Evolutionary conservation across 2,797 vertebrate species (phyloP).

Genomic region (Eulemur mongoz): DNA sequence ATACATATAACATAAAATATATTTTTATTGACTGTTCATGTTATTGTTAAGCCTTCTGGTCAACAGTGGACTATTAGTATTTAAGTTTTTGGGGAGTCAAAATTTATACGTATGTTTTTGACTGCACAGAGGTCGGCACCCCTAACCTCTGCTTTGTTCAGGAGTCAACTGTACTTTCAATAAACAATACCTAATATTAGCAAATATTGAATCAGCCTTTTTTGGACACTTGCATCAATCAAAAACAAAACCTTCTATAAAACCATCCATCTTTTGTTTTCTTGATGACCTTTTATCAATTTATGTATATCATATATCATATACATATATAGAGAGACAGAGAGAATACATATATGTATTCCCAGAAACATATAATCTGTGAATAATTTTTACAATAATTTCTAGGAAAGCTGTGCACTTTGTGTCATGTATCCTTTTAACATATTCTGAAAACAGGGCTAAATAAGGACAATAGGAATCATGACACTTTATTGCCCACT

Average conservation of each 20-base stretch:
- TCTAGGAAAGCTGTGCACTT: neutral
- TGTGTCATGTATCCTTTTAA: neutral
- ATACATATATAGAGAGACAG: neutral
- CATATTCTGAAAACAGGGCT: neutral
- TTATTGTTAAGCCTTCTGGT: neutral
- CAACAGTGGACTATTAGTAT: neutral
- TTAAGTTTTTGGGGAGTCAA: neutral
- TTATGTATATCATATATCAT: neutral
- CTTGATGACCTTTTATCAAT: neutral
- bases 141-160: neutral
- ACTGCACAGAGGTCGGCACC: neutral
- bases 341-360: neutral
- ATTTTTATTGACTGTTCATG: neutral
- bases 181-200: neutral
- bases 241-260: neutral
- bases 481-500: neutral
- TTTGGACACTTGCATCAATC: neutral
- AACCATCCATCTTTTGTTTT: neutral
- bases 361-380: neutral
- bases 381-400: neutral
- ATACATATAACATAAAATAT: neutral
- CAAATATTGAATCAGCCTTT: neutral
- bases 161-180: neutral
- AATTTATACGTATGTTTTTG: neutral
- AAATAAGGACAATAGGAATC: neutral